Evolutionary conservation across 2,888 invertebrate genomes (phyloP).

Genomic region (Lasius fuliginosus): DNA sequence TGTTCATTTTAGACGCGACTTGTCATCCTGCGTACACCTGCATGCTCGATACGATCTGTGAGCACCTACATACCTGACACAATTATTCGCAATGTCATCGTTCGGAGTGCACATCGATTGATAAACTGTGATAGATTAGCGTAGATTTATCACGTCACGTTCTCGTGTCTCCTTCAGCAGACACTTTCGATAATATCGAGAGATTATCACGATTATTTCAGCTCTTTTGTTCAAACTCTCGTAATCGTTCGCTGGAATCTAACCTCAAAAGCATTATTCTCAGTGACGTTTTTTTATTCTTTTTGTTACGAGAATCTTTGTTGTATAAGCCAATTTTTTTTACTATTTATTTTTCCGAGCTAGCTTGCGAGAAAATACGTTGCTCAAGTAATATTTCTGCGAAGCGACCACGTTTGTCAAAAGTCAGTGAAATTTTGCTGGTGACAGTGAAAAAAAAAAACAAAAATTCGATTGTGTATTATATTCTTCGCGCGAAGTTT

Average conservation of each 20-base stretch:
- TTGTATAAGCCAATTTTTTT: neutral
- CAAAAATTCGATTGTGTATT: constrained; percentile 15
- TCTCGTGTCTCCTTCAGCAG: neutral
- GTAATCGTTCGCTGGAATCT: neutral
- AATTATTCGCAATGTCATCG: constrained; percentile 34
- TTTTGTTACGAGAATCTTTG: neutral
- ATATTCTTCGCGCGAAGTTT: neutral
- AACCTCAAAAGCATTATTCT: constrained; percentile 1
- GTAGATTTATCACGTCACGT: neutral
- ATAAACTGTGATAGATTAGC: neutral
- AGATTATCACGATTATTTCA: neutral
- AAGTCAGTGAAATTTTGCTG: neutral
- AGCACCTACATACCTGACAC: constrained; percentile 12
- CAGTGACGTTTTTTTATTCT: neutral
- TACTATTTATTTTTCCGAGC: neutral
- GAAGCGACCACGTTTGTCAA: neutral
- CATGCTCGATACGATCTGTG: neutral
- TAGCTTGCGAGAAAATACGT: neutral
- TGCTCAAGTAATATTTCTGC: neutral
- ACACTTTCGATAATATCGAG: neutral
- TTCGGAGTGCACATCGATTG: neutral
- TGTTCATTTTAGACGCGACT: neutral
- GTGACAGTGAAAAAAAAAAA: neutral
- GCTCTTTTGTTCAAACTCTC: neutral
- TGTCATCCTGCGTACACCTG: neutral